Evolutionary conservation across 2,888 invertebrate genomes (phyloP).

Genomic region (Amblyteles armatorius): DNA sequence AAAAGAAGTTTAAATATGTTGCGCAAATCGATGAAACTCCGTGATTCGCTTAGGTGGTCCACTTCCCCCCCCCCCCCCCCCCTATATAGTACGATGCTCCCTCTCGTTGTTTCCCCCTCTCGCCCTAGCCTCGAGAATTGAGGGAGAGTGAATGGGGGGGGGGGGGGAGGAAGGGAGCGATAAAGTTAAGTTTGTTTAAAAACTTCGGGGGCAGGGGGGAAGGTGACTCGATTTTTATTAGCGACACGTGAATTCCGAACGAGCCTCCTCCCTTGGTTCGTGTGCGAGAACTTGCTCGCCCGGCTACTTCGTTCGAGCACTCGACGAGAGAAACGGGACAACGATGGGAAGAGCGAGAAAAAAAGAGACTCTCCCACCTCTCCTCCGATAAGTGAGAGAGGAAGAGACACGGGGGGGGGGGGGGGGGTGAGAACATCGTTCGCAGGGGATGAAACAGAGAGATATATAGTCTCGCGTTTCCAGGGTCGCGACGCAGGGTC

Average conservation of each 20-base stretch:
- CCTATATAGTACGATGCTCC: slow-evolving; percentile 18
- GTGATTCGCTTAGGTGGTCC: slow-evolving; percentile 12
- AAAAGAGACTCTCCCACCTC: not conserved
- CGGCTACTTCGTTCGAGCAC: slow-evolving; percentile 11
- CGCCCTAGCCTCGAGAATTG: slow-evolving; percentile 69
- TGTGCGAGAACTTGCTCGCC: not conserved
- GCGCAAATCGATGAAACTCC: too few species aligned
- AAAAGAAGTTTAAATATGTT: too few species aligned
- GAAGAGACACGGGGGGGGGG: slow-evolving; percentile 23
- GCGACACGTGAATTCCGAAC: slow-evolving; percentile 77
- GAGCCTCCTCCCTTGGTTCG: slow-evolving; percentile 55
- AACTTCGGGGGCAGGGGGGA: slow-evolving; percentile 74
- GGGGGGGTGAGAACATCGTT: slow-evolving; percentile 51
- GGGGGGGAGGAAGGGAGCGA: slow-evolving; percentile 69
- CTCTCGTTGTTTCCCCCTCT: slow-evolving; percentile 59
- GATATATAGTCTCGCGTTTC: slow-evolving; percentile 46
- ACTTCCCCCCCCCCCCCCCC: slow-evolving; percentile 28
- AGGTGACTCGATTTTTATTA: slow-evolving; percentile 77
- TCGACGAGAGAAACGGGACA: slow-evolving; percentile 32
- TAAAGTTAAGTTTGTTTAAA: slow-evolving; percentile 83
- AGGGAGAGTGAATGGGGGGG: slow-evolving; percentile 80
- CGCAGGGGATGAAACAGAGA: slow-evolving; percentile 44
- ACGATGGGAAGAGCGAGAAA: not conserved
- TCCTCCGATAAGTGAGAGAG: not conserved
- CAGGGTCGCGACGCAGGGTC: slow-evolving; percentile 56